These are phyloP conservation scores for Hapalemur alaotrensis DNA, from an alignment of 2,797 vertebrate species.

Conservation along the genomic window DNA sequence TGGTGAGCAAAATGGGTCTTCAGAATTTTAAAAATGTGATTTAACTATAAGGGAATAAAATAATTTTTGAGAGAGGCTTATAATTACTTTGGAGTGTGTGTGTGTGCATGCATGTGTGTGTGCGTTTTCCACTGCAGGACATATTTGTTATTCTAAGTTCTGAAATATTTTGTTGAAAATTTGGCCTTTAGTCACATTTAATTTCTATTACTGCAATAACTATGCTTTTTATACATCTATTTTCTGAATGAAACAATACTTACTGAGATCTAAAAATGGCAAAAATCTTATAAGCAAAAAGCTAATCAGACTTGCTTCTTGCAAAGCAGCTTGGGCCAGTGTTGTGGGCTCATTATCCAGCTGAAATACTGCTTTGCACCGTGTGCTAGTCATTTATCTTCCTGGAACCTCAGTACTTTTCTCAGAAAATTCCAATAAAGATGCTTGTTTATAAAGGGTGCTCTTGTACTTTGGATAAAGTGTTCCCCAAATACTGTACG, in stretches of 20 bases:
- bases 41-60: background rate
- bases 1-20: background rate
- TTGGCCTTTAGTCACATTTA: background rate
- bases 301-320: background rate
- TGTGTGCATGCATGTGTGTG: background rate
- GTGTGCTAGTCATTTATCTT: background rate
- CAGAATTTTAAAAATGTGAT: conserved; percentile 4
- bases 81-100: background rate
- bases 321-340: background rate
- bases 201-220: background rate
- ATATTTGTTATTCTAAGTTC: background rate
- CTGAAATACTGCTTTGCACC: background rate
- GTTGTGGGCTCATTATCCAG: background rate
- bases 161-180: conserved; percentile 3
- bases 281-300: background rate
- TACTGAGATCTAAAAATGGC: background rate
- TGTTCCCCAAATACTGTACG: background rate
- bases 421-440: conserved; percentile 21
- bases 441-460: background rate
- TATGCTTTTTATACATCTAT: background rate
- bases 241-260: background rate
- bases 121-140: background rate
- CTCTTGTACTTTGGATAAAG: background rate
- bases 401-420: background rate
- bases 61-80: background rate